Conservation (phyloP, 2,113 vertebrate genomes). For the Caretta caretta region DNA sequence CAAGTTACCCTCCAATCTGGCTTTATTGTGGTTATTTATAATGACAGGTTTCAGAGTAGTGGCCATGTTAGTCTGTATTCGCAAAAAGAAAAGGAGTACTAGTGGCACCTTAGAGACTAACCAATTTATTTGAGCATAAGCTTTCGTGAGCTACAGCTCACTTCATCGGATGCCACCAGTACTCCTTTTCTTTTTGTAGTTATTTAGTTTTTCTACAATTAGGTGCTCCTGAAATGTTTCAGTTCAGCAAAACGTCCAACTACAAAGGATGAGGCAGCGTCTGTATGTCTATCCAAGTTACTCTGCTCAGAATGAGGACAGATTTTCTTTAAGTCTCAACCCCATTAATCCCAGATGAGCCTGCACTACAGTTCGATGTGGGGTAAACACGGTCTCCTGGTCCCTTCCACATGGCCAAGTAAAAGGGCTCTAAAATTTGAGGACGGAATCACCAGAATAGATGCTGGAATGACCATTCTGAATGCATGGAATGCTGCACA, state of each 20-base stretch:
- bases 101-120: too few relatives aligned
- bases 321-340: background rate
- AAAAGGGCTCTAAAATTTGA: background rate
- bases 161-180: too few relatives aligned
- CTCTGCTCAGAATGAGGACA: background rate
- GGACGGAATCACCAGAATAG: constrained; percentile 44
- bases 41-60: too few relatives aligned
- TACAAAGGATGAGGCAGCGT: background rate
- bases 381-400: constrained; percentile 11
- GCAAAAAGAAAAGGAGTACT: too few relatives aligned
- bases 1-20: background rate
- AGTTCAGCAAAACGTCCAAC: background rate
- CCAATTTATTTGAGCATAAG: too few relatives aligned
- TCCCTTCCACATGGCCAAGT: background rate
- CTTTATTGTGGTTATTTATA: background rate
- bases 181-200: background rate
- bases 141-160: too few relatives aligned
- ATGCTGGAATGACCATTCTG: constrained; percentile 40
- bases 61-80: too few relatives aligned
- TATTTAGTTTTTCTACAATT: background rate
- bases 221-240: background rate
- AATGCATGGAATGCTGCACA: constrained; percentile 20
- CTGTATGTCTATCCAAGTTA: background rate
- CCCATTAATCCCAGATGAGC: background rate
- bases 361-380: background rate